Conservation (phyloP, 2,113 vertebrate species). For the Microtus richardsoni region DNA sequence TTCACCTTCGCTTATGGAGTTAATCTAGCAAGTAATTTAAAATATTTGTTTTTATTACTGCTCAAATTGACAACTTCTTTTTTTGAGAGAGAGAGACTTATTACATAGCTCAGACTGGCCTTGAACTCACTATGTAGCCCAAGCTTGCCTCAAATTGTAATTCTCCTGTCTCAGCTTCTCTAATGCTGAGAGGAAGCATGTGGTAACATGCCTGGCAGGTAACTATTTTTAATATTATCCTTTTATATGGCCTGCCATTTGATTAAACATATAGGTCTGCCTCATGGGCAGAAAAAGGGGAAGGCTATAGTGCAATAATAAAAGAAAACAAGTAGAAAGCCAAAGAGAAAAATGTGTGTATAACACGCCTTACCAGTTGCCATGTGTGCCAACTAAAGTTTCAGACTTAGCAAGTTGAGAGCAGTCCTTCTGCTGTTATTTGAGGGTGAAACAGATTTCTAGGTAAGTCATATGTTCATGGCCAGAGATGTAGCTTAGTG, state of each 20-base stretch:
- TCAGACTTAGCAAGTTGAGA: neutral
- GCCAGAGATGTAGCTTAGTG: neutral
- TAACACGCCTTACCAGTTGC: neutral
- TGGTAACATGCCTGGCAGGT: neutral
- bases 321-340: neutral
- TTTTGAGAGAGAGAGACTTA: neutral
- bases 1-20: neutral
- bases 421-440: neutral
- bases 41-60: slow-evolving; percentile 3
- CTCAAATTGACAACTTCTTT: neutral
- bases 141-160: neutral
- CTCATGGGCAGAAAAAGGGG: neutral
- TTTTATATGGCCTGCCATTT: neutral
- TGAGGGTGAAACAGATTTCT: neutral
- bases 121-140: neutral
- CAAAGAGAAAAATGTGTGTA: neutral
- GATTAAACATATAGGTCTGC: neutral
- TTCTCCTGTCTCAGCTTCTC: neutral
- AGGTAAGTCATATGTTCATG: neutral
- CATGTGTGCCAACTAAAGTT: neutral
- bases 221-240: slow-evolving; percentile 24
- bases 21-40: slow-evolving; percentile 10
- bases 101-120: neutral
- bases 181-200: neutral
- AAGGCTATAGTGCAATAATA: neutral